Evolutionary conservation across 1,140 invertebrate genomes (phyloP).

Genomic region (Dendrolimus kikuchii): DNA sequence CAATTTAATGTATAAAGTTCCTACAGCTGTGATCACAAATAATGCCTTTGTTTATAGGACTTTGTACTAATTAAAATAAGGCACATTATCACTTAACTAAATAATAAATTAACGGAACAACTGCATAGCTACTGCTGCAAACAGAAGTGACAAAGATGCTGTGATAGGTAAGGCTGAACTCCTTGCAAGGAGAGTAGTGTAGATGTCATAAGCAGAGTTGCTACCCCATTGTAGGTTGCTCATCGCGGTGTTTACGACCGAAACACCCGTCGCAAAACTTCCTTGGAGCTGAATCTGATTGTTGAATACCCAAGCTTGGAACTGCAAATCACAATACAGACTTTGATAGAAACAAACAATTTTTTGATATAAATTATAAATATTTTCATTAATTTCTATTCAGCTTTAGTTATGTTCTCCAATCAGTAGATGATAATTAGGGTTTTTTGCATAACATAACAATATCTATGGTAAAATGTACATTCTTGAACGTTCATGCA

Average conservation of each 20-base stretch:
- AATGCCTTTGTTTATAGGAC: neutral
- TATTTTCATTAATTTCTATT: too few relatives aligned
- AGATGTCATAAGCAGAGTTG: constrained; percentile 26
- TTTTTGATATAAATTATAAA: neutral
- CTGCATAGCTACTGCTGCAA: constrained; percentile 24
- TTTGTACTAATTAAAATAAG: neutral
- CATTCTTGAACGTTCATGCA: too few relatives aligned
- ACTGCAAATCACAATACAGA: constrained; percentile 27
- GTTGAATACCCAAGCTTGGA: constrained; percentile 46
- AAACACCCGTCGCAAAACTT: constrained; percentile 26
- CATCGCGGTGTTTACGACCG: constrained; percentile 29
- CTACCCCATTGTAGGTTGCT: constrained; percentile 48
- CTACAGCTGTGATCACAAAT: neutral
- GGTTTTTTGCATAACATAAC: too few relatives aligned
- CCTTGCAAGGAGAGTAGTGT: constrained; percentile 18
- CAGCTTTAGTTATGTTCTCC: too few relatives aligned
- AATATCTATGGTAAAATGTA: too few relatives aligned
- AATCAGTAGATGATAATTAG: too few relatives aligned
- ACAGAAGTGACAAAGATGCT: constrained; percentile 30
- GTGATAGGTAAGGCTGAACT: constrained; percentile 28
- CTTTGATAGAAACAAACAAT: neutral
- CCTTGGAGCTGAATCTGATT: constrained; percentile 32
- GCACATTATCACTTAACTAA: constrained; percentile 1
- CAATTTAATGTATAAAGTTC: too few relatives aligned
- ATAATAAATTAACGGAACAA: constrained; percentile 17